phyloP scores from a whole-genome alignment of 2,113 vertebrate species.

The Silurus meridionalis region DNA sequence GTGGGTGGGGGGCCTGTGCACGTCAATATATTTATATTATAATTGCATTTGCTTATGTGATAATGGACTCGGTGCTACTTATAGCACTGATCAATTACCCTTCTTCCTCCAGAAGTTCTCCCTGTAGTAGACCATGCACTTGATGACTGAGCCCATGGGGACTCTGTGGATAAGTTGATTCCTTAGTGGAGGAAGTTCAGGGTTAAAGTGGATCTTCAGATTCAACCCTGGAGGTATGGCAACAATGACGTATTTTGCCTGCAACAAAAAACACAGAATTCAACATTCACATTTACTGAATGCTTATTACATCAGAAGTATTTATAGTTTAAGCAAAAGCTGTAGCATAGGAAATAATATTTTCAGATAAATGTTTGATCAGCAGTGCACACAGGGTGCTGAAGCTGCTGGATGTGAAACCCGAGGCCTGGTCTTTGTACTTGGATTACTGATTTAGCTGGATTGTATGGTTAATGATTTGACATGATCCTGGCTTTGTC shows the following conservation, averaged over 20 bases:
- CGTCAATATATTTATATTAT: background rate
- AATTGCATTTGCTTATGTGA: background rate
- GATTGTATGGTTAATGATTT: background rate
- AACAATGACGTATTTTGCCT: slow-evolving; percentile 87
- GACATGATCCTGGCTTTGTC: background rate
- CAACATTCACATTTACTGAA: no score
- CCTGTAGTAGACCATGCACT: slow-evolving; percentile 95
- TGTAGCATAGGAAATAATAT: background rate
- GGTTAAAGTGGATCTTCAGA: slow-evolving; percentile 92
- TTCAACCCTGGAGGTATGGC: slow-evolving; percentile 85
- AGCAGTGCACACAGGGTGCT: background rate
- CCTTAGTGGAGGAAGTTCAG: slow-evolving; percentile 86
- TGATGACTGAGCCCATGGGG: slow-evolving; percentile 96
- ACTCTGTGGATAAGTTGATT: slow-evolving; percentile 92
- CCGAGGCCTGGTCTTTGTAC: background rate
- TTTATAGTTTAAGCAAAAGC: background rate
- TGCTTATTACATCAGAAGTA: no score
- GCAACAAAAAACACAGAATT: slow-evolving; percentile 43
- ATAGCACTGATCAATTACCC: slow-evolving; percentile 64
- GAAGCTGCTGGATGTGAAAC: background rate
- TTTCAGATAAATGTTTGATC: background rate
- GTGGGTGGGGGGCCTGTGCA: background rate
- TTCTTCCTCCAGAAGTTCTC: slow-evolving; percentile 96
- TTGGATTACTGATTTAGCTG: background rate
- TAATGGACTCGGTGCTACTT: background rate